Conservation (phyloP, 2,888 invertebrate genomes). For the Himalopsyche tibetana region DNA sequence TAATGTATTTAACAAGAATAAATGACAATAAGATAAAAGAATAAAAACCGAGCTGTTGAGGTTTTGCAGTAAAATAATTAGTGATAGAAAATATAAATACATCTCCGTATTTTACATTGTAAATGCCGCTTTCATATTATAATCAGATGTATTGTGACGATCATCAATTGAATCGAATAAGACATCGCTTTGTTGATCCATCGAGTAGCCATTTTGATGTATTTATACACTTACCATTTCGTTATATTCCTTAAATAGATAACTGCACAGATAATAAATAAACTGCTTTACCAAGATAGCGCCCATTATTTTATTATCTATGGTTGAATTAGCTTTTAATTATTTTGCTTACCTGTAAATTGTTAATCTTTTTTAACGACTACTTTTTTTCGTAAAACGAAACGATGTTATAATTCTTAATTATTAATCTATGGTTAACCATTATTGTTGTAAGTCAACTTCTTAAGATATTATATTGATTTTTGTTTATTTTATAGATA, state of each 20-base stretch:
- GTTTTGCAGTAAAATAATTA: background rate
- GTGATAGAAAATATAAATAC: too few relatives aligned
- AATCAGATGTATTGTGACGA: too few relatives aligned
- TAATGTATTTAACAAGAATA: slow-evolving; percentile 13
- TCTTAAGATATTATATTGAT: background rate
- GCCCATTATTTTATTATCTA: background rate
- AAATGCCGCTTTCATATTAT: too few relatives aligned
- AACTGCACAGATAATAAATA: slow-evolving; percentile 2
- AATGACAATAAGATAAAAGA: background rate
- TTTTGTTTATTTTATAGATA: too few relatives aligned
- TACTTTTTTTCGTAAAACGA: slow-evolving; percentile 1
- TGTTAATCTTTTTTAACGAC: slow-evolving; percentile 2
- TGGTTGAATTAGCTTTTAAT: slow-evolving; percentile 3
- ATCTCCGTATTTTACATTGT: too few relatives aligned
- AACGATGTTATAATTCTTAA: slow-evolving; percentile 5
- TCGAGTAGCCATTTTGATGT: background rate
- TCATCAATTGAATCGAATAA: too few relatives aligned
- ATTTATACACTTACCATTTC: slow-evolving; percentile 8
- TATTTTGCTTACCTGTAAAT: slow-evolving; percentile 14
- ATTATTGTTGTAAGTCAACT: background rate
- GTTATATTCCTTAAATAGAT: slow-evolving; percentile 25
- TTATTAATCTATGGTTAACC: slow-evolving; percentile 29
- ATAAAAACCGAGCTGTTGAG: background rate
- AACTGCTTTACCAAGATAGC: slow-evolving; percentile 20
- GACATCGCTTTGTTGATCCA: too few relatives aligned